These are phyloP conservation scores for Mastomys coucha DNA, from an alignment of 2,113 vertebrate species.

Conservation along the genomic window DNA sequence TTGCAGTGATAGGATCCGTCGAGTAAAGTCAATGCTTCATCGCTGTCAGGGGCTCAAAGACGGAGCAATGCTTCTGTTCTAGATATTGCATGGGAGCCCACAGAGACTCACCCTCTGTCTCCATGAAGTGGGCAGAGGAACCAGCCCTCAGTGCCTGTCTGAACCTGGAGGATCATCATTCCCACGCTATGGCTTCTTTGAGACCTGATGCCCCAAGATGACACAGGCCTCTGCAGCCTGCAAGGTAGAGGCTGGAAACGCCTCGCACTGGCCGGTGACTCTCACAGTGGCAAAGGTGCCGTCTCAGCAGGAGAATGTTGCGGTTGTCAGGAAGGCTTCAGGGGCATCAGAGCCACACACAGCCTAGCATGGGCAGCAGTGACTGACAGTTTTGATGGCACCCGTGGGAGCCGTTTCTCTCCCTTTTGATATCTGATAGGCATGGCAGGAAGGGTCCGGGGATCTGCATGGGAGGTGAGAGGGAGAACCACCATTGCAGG, in stretches of 20 bases:
- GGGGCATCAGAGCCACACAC: not conserved
- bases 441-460: conserved; percentile 18
- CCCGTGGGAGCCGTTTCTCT: not conserved
- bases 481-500: not conserved
- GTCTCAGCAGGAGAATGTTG: conserved; percentile 31
- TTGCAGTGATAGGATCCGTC: not conserved
- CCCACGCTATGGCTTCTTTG: accelerated
- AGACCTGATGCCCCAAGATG: not conserved
- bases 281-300: not conserved
- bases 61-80: accelerated
- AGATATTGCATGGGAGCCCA: not conserved
- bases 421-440: not conserved
- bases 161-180: not conserved
- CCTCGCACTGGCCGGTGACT: not conserved
- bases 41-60: not conserved
- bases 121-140: not conserved
- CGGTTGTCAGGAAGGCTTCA: conserved; percentile 51
- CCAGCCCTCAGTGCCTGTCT: not conserved
- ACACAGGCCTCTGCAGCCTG: not conserved
- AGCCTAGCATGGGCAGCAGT: not conserved
- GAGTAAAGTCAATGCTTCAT: not conserved
- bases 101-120: not conserved
- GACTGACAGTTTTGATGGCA: not conserved
- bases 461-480: not conserved
- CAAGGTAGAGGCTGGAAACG: conserved; percentile 67